Percentiles rank a stretch among this genome's conserved stretches.
These are phyloP conservation scores for Onychomys arenicola DNA, from an alignment of 2,797 vertebrate species.

Conservation along the genomic window DNA sequence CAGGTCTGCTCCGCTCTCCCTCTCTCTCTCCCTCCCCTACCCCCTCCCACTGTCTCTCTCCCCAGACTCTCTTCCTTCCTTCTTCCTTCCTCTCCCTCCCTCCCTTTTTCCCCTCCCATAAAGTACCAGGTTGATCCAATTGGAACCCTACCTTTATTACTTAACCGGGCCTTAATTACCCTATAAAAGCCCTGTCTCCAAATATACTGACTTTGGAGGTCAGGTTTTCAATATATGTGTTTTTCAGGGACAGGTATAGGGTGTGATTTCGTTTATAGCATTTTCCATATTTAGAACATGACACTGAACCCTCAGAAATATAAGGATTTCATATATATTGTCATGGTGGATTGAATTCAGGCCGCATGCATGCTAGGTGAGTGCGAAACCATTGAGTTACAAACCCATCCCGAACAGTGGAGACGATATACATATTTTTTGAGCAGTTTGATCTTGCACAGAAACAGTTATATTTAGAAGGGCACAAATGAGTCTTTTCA, in stretches of 20 bases:
- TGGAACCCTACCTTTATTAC: neutral
- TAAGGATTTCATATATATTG: neutral
- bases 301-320: neutral
- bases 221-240: neutral
- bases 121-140: neutral
- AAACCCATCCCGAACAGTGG: neutral
- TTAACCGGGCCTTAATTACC: neutral
- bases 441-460: neutral
- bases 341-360: neutral
- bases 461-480: neutral
- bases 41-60: neutral
- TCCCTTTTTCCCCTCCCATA: neutral
- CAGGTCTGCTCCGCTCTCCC: neutral
- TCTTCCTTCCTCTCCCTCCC: accelerated
- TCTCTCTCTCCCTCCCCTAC: neutral
- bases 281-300: neutral
- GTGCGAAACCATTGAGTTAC: neutral
- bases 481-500: neutral
- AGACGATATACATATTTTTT: neutral
- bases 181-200: neutral
- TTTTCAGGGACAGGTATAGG: neutral
- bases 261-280: neutral
- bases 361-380: too few species aligned
- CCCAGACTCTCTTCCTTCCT: neutral
- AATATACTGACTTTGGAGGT: neutral